phyloP scores from a whole-genome alignment of 2,113 vertebrate genomes.

The Albula goreensis region DNA sequence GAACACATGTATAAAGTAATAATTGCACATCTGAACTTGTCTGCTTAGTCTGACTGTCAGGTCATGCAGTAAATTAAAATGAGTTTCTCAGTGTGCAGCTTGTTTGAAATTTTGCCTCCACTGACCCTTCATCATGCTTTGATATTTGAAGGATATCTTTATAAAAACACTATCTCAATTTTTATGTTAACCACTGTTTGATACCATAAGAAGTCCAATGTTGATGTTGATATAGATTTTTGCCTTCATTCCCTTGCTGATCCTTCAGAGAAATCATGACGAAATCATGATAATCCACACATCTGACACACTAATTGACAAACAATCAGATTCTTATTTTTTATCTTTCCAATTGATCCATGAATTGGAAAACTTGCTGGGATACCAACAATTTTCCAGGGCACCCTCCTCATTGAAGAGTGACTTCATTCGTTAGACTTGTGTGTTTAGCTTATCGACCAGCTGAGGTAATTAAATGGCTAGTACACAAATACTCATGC shows the following conservation, averaged over 20 bases:
- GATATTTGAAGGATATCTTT: not conserved
- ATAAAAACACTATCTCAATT: not conserved
- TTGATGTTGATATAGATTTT: not conserved
- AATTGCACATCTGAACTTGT: not conserved
- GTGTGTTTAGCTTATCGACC: slow-evolving; percentile 45
- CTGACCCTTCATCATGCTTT: not conserved
- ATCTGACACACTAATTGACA: not conserved
- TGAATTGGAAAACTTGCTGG: not conserved
- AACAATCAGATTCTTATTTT: not conserved
- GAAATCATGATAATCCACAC: not conserved
- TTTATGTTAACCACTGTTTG: not conserved
- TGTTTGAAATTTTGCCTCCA: not conserved
- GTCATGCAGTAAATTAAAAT: not conserved
- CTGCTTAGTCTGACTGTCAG: not conserved
- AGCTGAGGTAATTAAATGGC: slow-evolving; percentile 82
- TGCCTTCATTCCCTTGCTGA: not conserved
- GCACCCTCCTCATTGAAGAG: not conserved
- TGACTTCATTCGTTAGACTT: not conserved
- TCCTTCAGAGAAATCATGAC: not conserved
- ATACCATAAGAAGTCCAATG: not conserved
- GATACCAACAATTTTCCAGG: not conserved
- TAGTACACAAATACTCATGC: slow-evolving; percentile 80
- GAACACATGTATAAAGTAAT: not conserved
- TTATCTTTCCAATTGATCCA: not conserved
- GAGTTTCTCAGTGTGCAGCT: not conserved